Percentiles rank a stretch among this genome's conserved stretches.
Conservation (phyloP, 2,888 invertebrate species). For the Amblyjoppa proteus region DNA sequence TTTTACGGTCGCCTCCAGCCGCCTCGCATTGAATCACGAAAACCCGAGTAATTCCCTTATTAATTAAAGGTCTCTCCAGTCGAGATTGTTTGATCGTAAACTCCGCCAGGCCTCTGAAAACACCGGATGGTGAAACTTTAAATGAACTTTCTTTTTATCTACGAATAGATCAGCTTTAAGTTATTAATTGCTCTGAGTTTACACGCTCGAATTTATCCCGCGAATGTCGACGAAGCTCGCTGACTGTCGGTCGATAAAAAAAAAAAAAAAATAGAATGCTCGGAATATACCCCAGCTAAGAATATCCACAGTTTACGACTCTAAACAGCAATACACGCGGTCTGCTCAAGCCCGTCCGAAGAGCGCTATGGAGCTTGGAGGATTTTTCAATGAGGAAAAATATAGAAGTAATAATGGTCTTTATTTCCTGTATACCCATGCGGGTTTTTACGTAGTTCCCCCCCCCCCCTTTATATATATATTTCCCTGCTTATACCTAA, state of each 20-base stretch:
- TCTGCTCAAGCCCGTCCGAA: too few species aligned
- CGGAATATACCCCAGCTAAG: neutral
- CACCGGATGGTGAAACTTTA: neutral
- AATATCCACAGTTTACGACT: neutral
- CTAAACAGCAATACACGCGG: too few species aligned
- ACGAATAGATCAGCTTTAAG: neutral
- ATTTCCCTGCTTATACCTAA: too few species aligned
- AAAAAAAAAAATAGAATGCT: neutral
- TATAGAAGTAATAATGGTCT: too few species aligned
- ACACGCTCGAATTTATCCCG: neutral
- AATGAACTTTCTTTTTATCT: neutral
- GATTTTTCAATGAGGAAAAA: too few species aligned
- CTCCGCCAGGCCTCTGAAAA: neutral
- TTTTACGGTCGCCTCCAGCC: constrained; percentile 34
- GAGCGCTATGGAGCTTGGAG: too few species aligned
- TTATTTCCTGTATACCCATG: too few species aligned
- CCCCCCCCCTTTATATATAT: too few species aligned
- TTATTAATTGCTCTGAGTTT: neutral
- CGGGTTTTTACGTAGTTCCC: too few species aligned
- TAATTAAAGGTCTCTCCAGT: constrained; percentile 19
- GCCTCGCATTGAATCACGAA: constrained; percentile 11
- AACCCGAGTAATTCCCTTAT: constrained; percentile 35
- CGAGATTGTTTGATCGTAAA: constrained; percentile 6
- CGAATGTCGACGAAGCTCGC: neutral
- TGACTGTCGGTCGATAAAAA: neutral